These are phyloP conservation scores for Pseudococcus longispinus DNA, from an alignment of 2,888 invertebrate species.

Conservation along the genomic window DNA sequence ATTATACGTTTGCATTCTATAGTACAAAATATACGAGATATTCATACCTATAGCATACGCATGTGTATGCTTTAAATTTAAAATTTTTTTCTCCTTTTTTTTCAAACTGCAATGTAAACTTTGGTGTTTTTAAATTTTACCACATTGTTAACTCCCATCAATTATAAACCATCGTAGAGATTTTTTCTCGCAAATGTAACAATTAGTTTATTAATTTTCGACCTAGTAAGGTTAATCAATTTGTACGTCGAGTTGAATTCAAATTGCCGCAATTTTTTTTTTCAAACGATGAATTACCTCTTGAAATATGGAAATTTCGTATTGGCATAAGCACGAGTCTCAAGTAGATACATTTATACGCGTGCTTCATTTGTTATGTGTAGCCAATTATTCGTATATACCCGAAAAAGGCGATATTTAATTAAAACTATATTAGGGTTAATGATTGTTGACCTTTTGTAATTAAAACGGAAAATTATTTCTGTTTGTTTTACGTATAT, in stretches of 20 bases:
- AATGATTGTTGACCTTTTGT: constrained; percentile 50
- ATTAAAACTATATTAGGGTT: constrained; percentile 53
- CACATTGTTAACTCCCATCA: not conserved
- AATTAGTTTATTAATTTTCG: not conserved
- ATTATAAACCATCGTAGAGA: not conserved
- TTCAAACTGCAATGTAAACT: not conserved
- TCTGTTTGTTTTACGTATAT: not conserved
- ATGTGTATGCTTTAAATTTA: not conserved
- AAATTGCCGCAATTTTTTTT: not conserved
- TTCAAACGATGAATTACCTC: not conserved
- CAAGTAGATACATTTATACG: not conserved
- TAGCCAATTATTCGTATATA: constrained; percentile 44
- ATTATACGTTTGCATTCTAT: not conserved
- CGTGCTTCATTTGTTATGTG: not conserved
- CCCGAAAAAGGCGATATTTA: constrained; percentile 45
- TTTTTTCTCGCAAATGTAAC: not conserved
- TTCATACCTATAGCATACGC: not conserved
- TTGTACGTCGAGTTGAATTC: not conserved
- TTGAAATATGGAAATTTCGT: not conserved
- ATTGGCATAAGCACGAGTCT: not conserved
- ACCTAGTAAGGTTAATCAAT: not conserved
- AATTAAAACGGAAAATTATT: constrained; percentile 41
- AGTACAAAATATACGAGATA: constrained; percentile 1
- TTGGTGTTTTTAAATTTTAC: not conserved
- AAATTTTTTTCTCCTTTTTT: not conserved